Evolutionary conservation across 1,140 invertebrate genomes (phyloP), one percentile per base, ranked within the genome.

Genomic region (Latrodectus geometricus): DNA sequence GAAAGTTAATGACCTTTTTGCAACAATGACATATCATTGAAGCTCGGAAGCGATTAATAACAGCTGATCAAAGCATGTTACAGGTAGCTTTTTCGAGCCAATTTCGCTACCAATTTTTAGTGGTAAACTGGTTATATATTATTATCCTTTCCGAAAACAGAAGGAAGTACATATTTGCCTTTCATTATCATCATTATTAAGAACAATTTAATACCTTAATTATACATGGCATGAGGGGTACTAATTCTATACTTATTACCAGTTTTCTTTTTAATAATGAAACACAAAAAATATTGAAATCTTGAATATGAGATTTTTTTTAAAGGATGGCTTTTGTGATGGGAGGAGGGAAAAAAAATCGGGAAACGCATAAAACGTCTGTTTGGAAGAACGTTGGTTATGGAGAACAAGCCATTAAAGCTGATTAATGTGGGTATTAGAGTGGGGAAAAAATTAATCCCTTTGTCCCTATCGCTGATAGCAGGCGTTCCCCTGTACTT

Each of bases 351-450:
- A 0, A 20, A 77, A 50, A 66, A 79, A 68, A 79, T 20, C 35
- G 61, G 56, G 17, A 79, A 48, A 74, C 35, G 35, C 35, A 35
- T 35, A 35, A 35, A 35, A 35, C 35, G 35, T 3, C 35, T 35
- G 35, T 35, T 15, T 49, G 35, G 11, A 82, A 56, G 52, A 66
- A 68, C 49, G 72, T 76, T 49, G 54, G 21, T 76, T 72, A 73
- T 69, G 73, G 54, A 70, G 74, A 72, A 86, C 65, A 86, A 77
- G 73, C 74, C 83, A 78, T 77, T 86, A 76, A 78, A 72, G 49
- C 83, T 86, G 83, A 86, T 86, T 86, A 86, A 86, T 86, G 83
- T 78, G 50, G 65, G 83, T 86, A 83, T 83, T 83, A 83, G 79
- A 52, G 50, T 76, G 73, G 73, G 74, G 65, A 86, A 86, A 86